Evolutionary conservation across 2,113 vertebrate species (phyloP), one percentile per base, ranked within the genome.

Genomic region (Telmatochromis sp.): DNA sequence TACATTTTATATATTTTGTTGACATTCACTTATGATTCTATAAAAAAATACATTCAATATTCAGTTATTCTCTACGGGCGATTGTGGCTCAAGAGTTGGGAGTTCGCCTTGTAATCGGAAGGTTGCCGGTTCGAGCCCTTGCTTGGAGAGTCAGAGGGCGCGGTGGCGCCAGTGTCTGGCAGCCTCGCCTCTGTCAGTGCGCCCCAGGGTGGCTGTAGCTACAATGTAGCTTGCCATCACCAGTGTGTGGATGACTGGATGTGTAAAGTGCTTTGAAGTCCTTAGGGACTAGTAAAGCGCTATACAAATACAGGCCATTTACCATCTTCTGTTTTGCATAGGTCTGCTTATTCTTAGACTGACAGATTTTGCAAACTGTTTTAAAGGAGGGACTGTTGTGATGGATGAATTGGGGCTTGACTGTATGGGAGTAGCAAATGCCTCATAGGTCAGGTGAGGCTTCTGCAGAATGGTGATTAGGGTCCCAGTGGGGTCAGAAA

Each of bases 81-180:
- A 58, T 58, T 0, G 5, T 58, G 13, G 53, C 53, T 55, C 21
- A 55, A 55, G 53, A 55, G 21, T 13, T 55, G 11, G 21, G 11
- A 7, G 12, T 28, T 58, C 0, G 0, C 7, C 55, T 28, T 58
- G 3, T 58, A 58, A 58, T 58, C 3, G 0, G 55, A 58, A 28
- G 55, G 55, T 28, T 58, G 55, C 0, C 0, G 1, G 55, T 58
- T 58, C 4, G 1, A 58, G 55, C 55, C 8, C 13, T 0, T 4
- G 55, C 13, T 28, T 28, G 23, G 55, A 58, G 23, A 28, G 55
- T 55, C 10, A 53, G 51, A 21, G 51, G 1, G 50, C 50, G 0
- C 0, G 19, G 50, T 53, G 9, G 50, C 9, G 3, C 17, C 50
- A 51, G 0, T 51, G 50, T 51, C 1, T 0, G 0, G 50, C 51